Conservation (phyloP, 1,140 invertebrate genomes). For the Sycophaga agraensis region DNA sequence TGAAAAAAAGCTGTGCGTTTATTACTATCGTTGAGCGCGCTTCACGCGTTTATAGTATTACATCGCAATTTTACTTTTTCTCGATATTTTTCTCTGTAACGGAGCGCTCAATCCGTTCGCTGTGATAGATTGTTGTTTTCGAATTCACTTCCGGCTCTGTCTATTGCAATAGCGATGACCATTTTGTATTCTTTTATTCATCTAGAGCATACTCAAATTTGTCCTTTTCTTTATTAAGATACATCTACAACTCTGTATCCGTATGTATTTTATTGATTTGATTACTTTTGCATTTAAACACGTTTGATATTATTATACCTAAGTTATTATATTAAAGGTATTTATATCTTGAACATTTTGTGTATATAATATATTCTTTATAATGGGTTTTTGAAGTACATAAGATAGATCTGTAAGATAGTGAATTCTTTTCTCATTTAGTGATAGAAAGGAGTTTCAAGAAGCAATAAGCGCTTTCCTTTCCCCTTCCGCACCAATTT, state of each 20-base stretch:
- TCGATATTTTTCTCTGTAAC: too few relatives aligned
- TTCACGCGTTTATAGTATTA: too few relatives aligned
- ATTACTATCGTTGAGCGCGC: constrained; percentile 7
- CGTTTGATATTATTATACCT: constrained; percentile 22
- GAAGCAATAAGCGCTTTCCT: not conserved
- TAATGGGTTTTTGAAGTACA: not conserved
- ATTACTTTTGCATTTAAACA: constrained; percentile 36
- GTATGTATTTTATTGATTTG: constrained; percentile 39
- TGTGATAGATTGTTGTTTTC: not conserved
- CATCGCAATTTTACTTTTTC: too few relatives aligned
- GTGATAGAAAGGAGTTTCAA: constrained; percentile 9
- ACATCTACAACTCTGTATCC: constrained; percentile 27
- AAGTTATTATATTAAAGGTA: constrained; percentile 23
- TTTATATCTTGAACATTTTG: constrained; percentile 11
- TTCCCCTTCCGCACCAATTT: not conserved
- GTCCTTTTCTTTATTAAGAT: not conserved
- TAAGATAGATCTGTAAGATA: constrained; percentile 5
- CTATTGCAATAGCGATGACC: not conserved
- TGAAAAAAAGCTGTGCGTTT: constrained; percentile 23
- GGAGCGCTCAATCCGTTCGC: too few relatives aligned
- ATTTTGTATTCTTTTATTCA: not conserved
- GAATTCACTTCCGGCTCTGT: constrained; percentile 11
- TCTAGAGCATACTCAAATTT: not conserved
- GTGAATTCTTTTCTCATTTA: constrained; percentile 2
- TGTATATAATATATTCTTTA: constrained; percentile 13